These are phyloP conservation scores for Chromis chromis DNA, from an alignment of 2,797 vertebrate species.

Conservation along the genomic window DNA sequence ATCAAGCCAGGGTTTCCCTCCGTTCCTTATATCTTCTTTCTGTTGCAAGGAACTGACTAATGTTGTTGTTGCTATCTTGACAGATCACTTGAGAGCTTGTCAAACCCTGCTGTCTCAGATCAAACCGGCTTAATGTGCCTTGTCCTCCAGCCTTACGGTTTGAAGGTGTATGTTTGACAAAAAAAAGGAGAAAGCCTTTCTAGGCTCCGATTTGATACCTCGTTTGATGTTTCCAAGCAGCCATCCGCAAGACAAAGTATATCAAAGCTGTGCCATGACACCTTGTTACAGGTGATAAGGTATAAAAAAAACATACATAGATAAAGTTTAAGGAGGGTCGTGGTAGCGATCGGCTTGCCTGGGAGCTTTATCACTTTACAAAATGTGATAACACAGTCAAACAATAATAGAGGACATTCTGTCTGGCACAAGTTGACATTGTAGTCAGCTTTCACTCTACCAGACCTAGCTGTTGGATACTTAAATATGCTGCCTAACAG, in stretches of 20 bases:
- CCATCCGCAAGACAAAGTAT: slow-evolving; percentile 30
- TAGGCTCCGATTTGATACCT: slow-evolving; percentile 28
- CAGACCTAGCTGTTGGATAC: background rate
- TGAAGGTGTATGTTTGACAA: slow-evolving; percentile 45
- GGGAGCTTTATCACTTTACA: slow-evolving; percentile 10
- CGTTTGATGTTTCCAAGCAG: slow-evolving; percentile 51
- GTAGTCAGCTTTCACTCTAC: slow-evolving; percentile 39
- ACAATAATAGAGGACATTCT: slow-evolving; percentile 7
- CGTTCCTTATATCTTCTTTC: slow-evolving; percentile 35
- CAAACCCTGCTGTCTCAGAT: slow-evolving; percentile 61
- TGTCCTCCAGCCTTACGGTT: slow-evolving; percentile 44
- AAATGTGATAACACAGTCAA: slow-evolving; percentile 37
- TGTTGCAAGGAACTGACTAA: slow-evolving; percentile 39
- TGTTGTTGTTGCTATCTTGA: slow-evolving; percentile 63
- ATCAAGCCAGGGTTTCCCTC: slow-evolving; percentile 23
- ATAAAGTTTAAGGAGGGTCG: slow-evolving; percentile 23
- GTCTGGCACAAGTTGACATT: slow-evolving; percentile 14
- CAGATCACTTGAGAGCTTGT: slow-evolving; percentile 58
- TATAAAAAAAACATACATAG: slow-evolving; percentile 11
- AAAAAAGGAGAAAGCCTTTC: slow-evolving; percentile 23
- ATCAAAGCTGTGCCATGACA: slow-evolving; percentile 49
- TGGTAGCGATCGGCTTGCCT: slow-evolving; percentile 2
- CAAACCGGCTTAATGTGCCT: slow-evolving; percentile 56
- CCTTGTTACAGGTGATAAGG: slow-evolving; percentile 43
- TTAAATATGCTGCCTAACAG: slow-evolving; percentile 16